phyloP scores from a whole-genome alignment of 2,888 invertebrate species.

The Conchocele bisecta region DNA sequence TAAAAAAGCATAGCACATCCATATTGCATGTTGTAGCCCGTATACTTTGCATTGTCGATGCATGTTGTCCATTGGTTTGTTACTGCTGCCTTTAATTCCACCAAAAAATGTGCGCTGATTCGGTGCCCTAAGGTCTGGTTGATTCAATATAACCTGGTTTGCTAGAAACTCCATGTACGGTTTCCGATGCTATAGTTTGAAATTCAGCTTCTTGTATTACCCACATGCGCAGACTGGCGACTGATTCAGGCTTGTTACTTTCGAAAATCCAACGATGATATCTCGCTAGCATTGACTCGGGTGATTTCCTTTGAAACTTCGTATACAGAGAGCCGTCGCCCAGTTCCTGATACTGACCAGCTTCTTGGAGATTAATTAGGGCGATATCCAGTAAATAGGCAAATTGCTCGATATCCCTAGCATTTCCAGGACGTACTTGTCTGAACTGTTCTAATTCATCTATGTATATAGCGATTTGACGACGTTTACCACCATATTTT shows the following conservation, averaged over 20 bases:
- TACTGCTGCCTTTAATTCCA: background rate
- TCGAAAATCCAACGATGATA: conserved; percentile 28
- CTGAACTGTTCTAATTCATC: conserved; percentile 6
- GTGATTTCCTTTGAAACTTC: conserved; percentile 7
- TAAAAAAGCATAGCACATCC: conserved; percentile 16
- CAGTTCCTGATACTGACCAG: background rate
- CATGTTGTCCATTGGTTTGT: background rate
- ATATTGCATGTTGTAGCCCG: conserved; percentile 8
- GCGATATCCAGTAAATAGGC: conserved; percentile 10
- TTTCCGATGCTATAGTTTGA: conserved; percentile 10
- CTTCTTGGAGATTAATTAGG: conserved; percentile 8
- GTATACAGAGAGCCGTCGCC: background rate
- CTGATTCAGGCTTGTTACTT: conserved; percentile 9
- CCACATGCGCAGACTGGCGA: conserved; percentile 7
- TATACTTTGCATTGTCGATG: conserved; percentile 12
- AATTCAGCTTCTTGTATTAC: conserved; percentile 12
- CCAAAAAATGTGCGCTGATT: background rate
- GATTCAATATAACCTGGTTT: background rate
- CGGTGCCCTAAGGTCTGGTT: background rate
- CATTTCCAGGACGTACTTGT: conserved; percentile 8
- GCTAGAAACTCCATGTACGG: conserved; percentile 9
- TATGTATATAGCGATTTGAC: conserved; percentile 2
- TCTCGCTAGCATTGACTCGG: conserved; percentile 20
- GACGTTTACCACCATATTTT: conserved; percentile 15
- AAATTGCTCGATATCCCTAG: conserved; percentile 3